Evolutionary conservation across 2,797 vertebrate genomes (phyloP).

Genomic region (Muraenolepis orangiensis): DNA sequence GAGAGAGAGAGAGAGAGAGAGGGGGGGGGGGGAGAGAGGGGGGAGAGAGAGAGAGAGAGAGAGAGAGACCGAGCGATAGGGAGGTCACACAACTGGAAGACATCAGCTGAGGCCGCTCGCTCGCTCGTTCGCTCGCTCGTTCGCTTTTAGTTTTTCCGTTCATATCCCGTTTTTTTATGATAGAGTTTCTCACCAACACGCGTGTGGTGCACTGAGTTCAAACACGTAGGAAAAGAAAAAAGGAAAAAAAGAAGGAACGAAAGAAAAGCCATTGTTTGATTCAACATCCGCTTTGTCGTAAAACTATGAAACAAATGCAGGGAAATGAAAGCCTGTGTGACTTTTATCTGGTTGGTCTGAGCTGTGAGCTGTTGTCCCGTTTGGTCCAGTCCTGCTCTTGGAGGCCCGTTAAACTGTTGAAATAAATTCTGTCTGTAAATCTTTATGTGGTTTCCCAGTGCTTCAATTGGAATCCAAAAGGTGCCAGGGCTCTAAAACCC

Average conservation of each 20-base stretch:
- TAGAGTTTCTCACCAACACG: conserved; percentile 74
- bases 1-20: conserved; percentile 44
- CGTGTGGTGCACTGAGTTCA: conserved; percentile 70
- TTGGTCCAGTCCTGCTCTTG: conserved; percentile 36
- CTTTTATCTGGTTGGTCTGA: conserved; percentile 67
- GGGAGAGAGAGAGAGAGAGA: conserved; percentile 16
- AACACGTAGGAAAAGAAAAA: conserved; percentile 61
- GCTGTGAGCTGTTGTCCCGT: conserved; percentile 62
- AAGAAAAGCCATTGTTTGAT: conserved; percentile 66
- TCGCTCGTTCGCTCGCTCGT: conserved; percentile 31
- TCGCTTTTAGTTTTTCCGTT: conserved; percentile 63
- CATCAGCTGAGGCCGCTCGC: conserved; percentile 71
- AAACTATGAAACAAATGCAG: conserved; percentile 64
- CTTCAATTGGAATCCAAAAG: not conserved
- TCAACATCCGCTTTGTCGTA: conserved; percentile 63
- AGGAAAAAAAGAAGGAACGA: not conserved
- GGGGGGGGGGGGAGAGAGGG: conserved; percentile 22
- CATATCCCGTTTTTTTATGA: conserved; percentile 74
- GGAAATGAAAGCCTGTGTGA: conserved; percentile 67
- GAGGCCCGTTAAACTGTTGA: conserved; percentile 4
- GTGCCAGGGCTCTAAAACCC: too few relatives aligned
- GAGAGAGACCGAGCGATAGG: conserved; percentile 53
- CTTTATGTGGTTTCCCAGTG: not conserved
- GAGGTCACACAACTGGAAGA: conserved; percentile 78
- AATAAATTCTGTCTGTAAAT: not conserved